Percentiles rank a stretch among this genome's conserved stretches.
Conservation (phyloP, 2,797 vertebrate genomes). For the Yasuhikotakia modesta region DNA sequence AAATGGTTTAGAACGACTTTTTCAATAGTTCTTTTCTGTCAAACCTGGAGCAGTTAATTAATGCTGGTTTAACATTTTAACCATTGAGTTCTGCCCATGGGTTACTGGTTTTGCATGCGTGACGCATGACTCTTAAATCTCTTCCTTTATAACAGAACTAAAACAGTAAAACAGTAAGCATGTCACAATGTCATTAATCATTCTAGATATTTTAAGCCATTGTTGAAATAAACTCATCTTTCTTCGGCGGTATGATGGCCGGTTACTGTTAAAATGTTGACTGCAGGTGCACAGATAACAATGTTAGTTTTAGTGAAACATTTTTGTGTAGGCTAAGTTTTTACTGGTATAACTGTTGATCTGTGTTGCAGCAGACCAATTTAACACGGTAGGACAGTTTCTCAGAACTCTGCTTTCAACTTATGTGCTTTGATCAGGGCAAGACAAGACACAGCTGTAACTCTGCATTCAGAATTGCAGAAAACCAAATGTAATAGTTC, state of each 20-base stretch:
- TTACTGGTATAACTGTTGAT: neutral
- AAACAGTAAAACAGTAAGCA: neutral
- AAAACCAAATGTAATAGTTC: neutral
- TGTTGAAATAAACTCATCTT: too few species aligned
- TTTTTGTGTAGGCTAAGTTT: neutral
- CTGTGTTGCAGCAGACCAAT: neutral
- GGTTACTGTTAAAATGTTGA: neutral
- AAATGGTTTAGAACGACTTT: neutral
- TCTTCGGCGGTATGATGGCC: neutral
- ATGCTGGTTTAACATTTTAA: neutral
- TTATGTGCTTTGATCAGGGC: neutral
- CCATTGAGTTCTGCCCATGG: neutral
- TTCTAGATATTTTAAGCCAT: too few species aligned
- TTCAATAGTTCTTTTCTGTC: neutral
- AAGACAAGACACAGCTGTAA: neutral
- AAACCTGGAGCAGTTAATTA: neutral
- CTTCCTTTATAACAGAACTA: neutral
- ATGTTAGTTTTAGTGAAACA: too few species aligned
- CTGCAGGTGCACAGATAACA: neutral
- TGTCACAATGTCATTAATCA: too few species aligned
- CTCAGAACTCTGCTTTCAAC: neutral
- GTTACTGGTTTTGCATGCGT: neutral
- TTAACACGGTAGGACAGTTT: neutral
- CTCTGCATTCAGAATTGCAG: neutral
- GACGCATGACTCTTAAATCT: neutral